A percentile compares a stretch with the other conserved stretches of the same genome.
Evolutionary conservation across 2,113 vertebrate genomes (phyloP).

Genomic region (Sapayoa aenigma): DNA sequence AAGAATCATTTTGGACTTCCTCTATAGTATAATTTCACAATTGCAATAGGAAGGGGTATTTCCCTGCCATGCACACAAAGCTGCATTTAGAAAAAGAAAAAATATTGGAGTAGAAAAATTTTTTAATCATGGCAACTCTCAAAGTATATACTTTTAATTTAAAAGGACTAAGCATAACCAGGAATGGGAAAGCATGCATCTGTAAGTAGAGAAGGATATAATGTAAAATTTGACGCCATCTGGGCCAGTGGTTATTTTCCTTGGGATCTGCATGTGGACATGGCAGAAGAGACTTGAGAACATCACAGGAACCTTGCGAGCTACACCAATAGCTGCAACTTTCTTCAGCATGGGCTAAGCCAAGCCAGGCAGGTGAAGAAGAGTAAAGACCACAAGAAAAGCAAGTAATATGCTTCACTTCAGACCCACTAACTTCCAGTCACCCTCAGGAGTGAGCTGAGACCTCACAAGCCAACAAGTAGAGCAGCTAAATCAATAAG

Average conservation of each 20-base stretch:
- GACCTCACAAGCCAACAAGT: neutral
- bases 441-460: neutral
- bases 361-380: neutral
- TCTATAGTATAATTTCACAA: neutral
- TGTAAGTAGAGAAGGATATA: neutral
- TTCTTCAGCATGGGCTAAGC: neutral
- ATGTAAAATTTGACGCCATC: neutral
- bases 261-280: neutral
- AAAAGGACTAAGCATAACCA: neutral
- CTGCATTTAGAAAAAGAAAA: neutral
- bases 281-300: neutral
- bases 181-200: neutral
- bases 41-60: neutral
- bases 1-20: neutral
- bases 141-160: neutral
- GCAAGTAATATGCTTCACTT: neutral
- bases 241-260: neutral
- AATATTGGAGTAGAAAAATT: neutral
- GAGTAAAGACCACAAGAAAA: neutral
- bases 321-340: neutral
- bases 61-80: neutral
- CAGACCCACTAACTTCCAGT: neutral
- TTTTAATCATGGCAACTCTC: neutral
- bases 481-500: neutral
- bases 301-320: accelerated